These are phyloP conservation scores for Scolanthus callimorphus DNA, from an alignment of 92 coral and sea anemone genomes.

Conservation along the genomic window DNA sequence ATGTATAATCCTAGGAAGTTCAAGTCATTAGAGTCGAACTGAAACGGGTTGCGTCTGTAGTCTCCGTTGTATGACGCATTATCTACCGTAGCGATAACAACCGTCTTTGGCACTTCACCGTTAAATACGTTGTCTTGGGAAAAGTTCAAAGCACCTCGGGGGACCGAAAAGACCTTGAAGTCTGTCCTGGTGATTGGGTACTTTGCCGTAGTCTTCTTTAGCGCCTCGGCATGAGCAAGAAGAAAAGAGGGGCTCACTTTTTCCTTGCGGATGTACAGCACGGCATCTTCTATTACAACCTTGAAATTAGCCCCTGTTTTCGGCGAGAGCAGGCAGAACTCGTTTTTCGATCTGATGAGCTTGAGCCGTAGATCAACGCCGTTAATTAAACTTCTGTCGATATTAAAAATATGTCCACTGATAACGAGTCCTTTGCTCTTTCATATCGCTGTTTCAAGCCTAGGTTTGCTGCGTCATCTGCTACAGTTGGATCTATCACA, in stretches of 20 bases:
- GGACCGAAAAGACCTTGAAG: constrained; percentile 37
- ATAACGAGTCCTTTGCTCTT: no score
- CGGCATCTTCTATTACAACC: constrained; percentile 50
- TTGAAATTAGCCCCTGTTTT: constrained; percentile 35
- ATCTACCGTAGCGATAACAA: constrained; percentile 50
- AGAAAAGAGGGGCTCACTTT: constrained; percentile 44
- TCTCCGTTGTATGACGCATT: constrained; percentile 50
- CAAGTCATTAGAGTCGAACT: constrained; percentile 39
- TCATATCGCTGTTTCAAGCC: no score
- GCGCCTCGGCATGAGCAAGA: constrained; percentile 41
- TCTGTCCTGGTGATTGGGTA: constrained; percentile 57
- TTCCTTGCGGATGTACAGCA: constrained; percentile 50
- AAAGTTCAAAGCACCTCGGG: constrained; percentile 35
- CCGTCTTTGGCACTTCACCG: constrained; percentile 47
- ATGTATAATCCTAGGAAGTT: constrained; percentile 36
- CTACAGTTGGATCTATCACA: background rate
- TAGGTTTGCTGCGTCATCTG: background rate
- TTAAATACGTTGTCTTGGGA: constrained; percentile 51
- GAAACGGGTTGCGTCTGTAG: constrained; percentile 41
- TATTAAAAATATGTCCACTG: constrained; percentile 30
- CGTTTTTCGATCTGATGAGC: constrained; percentile 47
- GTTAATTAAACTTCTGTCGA: constrained; percentile 21
- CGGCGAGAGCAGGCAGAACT: constrained; percentile 52
- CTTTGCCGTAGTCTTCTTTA: constrained; percentile 53
- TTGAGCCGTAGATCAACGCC: constrained; percentile 46